phyloP scores from a whole-genome alignment of 2,113 vertebrate genomes.

The Sialia sialis region DNA sequence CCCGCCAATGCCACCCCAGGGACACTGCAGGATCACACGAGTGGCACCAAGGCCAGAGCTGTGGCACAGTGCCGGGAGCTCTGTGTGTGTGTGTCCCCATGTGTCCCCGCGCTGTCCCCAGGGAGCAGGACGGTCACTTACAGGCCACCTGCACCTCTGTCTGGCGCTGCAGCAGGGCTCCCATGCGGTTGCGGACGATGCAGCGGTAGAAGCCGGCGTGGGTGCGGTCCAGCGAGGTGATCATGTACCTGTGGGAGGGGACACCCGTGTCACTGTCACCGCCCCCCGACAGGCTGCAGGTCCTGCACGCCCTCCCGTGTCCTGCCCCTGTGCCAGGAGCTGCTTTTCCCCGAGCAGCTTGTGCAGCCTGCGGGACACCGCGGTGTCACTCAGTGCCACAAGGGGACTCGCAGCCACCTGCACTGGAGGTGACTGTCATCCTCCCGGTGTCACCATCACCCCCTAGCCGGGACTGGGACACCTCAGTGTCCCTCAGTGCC shows the following conservation, averaged over 20 bases:
- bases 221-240: constrained; percentile 91
- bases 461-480: too few relatives aligned
- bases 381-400: too few relatives aligned
- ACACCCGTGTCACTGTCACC: neutral
- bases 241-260: constrained; percentile 83
- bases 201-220: constrained; percentile 96
- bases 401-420: too few relatives aligned
- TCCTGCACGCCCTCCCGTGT: accelerated
- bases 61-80: accelerated
- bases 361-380: too few relatives aligned
- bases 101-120: accelerated
- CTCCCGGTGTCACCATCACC: too few relatives aligned
- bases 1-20: neutral
- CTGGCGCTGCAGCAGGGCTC: constrained; percentile 91
- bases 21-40: accelerated
- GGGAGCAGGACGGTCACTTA: constrained; percentile 71
- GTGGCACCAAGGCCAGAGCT: accelerated
- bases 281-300: neutral
- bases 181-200: constrained; percentile 93
- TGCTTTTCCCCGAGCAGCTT: neutral
- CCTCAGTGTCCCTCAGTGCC: too few relatives aligned
- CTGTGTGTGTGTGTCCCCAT: too few relatives aligned
- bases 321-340: neutral
- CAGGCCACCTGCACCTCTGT: constrained; percentile 97
- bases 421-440: too few relatives aligned